Evolutionary conservation across 1,140 invertebrate genomes (phyloP).

Genomic region (Drosophila sproati): DNA sequence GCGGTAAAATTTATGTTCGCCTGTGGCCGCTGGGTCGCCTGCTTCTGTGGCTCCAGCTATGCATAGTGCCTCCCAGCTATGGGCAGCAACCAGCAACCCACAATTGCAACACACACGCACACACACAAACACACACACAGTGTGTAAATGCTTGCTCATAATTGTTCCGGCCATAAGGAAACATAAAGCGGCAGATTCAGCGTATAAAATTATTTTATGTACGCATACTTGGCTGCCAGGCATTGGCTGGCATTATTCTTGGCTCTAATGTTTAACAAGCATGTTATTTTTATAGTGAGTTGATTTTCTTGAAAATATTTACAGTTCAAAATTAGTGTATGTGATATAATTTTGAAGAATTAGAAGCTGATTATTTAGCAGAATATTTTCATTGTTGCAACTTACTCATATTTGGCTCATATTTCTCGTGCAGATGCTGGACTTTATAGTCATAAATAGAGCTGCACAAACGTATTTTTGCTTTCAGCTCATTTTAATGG

Average conservation of each 20-base stretch:
- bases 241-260: neutral
- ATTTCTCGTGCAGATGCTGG: too few species aligned
- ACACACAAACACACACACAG: neutral
- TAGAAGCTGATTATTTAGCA: too few species aligned
- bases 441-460: too few species aligned
- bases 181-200: constrained; percentile 1
- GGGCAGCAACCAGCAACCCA: neutral
- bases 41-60: constrained; percentile 24
- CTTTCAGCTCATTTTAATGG: too few species aligned
- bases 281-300: neutral
- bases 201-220: constrained; percentile 6
- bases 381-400: too few species aligned
- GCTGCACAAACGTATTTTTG: too few species aligned
- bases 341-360: too few species aligned
- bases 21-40: constrained; percentile 36
- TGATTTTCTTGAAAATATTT: neutral
- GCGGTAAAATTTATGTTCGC: constrained; percentile 63
- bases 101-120: neutral
- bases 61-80: neutral
- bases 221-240: constrained; percentile 1
- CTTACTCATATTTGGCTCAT: too few species aligned
- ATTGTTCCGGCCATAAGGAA: constrained; percentile 15
- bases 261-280: neutral
- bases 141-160: constrained; percentile 10
- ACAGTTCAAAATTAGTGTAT: neutral